These are phyloP conservation scores for Danio tinwini DNA, from an alignment of 2,797 vertebrate species.

Conservation along the genomic window DNA sequence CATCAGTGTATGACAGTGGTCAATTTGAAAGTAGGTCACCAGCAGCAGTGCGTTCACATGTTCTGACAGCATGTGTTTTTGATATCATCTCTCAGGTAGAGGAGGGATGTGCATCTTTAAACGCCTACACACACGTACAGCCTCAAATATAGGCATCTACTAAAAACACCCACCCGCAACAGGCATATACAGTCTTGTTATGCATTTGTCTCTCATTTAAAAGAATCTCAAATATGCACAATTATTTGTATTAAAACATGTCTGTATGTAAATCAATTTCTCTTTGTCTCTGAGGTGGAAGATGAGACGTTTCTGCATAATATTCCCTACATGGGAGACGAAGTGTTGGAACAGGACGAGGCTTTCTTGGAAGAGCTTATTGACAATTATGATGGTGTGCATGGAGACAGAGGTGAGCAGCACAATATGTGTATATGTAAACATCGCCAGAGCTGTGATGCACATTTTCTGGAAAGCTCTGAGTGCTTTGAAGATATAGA, in stretches of 20 bases:
- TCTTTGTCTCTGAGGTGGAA: conserved; percentile 83
- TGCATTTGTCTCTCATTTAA: conserved; percentile 14
- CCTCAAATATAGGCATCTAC: conserved; percentile 16
- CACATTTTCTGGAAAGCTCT: not conserved
- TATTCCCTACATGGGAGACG: conserved; percentile 98
- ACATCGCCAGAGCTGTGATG: not conserved
- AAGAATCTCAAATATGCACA: not conserved
- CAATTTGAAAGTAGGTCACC: conserved; percentile 57
- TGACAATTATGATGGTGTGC: conserved; percentile 97
- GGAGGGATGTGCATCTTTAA: conserved; percentile 42
- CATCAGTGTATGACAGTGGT: conserved; percentile 30
- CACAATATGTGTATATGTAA: not conserved
- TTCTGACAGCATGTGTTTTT: conserved; percentile 38
- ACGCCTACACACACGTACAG: not conserved
- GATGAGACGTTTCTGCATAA: conserved; percentile 97
- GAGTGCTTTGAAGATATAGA: not conserved
- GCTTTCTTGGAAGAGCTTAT: conserved; percentile 97
- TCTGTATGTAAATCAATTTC: not conserved
- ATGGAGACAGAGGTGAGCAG: conserved; percentile 84
- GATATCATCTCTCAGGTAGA: conserved; percentile 39
- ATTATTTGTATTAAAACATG: not conserved
- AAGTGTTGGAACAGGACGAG: conserved; percentile 96
- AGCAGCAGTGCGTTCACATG: conserved; percentile 32
- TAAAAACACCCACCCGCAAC: conserved; percentile 5
- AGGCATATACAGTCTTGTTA: not conserved